Evolutionary conservation across 2,797 vertebrate species (phyloP).

Genomic region (Microhierax caerulescens): DNA sequence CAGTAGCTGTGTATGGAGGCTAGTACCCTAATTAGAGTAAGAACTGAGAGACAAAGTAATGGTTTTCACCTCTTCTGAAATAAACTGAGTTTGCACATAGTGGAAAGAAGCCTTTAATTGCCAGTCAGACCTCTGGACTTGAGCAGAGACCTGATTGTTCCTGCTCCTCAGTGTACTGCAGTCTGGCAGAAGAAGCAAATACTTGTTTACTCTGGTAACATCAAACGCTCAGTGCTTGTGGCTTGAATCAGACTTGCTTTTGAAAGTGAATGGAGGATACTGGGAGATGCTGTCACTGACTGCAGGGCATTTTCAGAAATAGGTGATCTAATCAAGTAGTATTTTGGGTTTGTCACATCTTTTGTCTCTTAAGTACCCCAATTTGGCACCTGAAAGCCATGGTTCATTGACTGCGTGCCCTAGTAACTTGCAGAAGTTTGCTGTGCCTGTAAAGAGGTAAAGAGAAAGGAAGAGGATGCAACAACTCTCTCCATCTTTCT

Average conservation of each 20-base stretch:
- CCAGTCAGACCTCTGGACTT: not conserved
- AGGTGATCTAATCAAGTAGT: not conserved
- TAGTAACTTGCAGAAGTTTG: not conserved
- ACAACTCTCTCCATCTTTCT: not conserved
- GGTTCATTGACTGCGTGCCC: not conserved
- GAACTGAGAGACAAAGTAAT: not conserved
- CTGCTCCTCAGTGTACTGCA: not conserved
- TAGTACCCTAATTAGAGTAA: not conserved
- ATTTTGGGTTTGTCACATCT: not conserved
- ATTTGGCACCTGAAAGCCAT: accelerated
- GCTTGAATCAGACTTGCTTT: accelerated
- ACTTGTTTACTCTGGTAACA: not conserved
- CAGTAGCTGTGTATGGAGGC: not conserved
- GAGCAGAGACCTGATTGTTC: not conserved
- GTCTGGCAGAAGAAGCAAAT: not conserved
- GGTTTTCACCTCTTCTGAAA: not conserved
- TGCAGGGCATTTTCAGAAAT: not conserved
- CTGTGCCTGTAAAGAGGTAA: not conserved
- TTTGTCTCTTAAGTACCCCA: not conserved
- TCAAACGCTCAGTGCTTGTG: not conserved
- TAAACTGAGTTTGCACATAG: not conserved
- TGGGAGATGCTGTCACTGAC: not conserved
- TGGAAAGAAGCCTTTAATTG: not conserved
- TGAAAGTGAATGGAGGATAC: not conserved
- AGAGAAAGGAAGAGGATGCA: not conserved